These are phyloP conservation scores for Philaethria dido DNA, from an alignment of 2,888 invertebrate species.

Conservation along the genomic window DNA sequence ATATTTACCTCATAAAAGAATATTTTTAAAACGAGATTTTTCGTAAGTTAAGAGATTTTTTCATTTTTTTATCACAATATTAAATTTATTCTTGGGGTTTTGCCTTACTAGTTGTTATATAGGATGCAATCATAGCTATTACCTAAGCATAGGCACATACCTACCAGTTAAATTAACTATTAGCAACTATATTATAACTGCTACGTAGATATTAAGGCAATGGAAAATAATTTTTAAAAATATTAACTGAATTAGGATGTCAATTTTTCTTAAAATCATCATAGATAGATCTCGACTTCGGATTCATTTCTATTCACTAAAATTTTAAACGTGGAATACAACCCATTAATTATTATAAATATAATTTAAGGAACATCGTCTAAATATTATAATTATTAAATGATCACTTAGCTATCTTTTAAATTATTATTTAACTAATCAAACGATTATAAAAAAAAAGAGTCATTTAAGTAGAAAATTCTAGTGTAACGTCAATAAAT, in stretches of 20 bases:
- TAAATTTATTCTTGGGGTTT: too few relatives aligned
- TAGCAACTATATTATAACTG: background rate
- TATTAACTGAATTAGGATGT: background rate
- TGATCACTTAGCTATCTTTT: too few relatives aligned
- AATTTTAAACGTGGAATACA: background rate
- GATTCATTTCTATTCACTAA: background rate
- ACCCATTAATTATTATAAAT: background rate
- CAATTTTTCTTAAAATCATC: background rate
- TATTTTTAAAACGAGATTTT: too few relatives aligned
- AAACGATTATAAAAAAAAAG: background rate
- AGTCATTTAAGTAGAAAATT: background rate
- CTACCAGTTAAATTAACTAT: background rate
- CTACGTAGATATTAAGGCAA: background rate
- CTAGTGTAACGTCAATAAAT: background rate
- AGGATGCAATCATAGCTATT: background rate
- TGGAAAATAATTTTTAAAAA: background rate
- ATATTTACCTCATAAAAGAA: too few relatives aligned
- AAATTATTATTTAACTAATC: background rate
- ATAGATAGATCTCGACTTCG: background rate
- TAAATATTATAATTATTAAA: background rate
- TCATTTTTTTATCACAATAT: too few relatives aligned
- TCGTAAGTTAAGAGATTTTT: too few relatives aligned
- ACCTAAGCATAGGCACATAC: background rate
- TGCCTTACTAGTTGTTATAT: background rate
- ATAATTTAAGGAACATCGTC: constrained; percentile 8